Percentiles rank a stretch among this genome's conserved stretches.
Conservation (phyloP, 2,797 vertebrate genomes). For the Syndactyla subalaris region DNA sequence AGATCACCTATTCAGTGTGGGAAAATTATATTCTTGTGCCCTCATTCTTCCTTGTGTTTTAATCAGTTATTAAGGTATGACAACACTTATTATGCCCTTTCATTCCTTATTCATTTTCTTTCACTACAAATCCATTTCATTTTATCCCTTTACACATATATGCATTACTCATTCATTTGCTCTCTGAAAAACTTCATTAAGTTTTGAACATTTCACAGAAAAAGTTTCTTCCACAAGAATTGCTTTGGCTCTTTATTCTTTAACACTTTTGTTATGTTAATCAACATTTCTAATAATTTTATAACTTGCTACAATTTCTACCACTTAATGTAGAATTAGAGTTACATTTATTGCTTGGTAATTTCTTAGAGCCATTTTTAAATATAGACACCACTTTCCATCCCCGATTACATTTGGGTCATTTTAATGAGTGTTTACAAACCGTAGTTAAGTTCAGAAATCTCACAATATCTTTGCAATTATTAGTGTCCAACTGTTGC, state of each 20-base stretch:
- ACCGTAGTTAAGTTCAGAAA: background rate
- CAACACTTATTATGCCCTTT: background rate
- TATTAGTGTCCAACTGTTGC: background rate
- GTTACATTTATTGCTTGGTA: background rate
- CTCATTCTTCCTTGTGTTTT: background rate
- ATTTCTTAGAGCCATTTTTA: background rate
- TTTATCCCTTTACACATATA: background rate
- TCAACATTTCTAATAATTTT: background rate
- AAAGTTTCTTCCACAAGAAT: background rate
- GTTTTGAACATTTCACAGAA: background rate
- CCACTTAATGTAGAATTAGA: background rate
- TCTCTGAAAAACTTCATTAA: background rate
- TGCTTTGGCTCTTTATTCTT: background rate
- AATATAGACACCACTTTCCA: background rate
- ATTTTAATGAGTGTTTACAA: background rate
- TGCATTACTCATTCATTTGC: background rate
- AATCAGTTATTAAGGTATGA: background rate
- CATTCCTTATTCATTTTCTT: background rate
- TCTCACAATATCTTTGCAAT: background rate
- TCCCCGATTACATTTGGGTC: background rate
- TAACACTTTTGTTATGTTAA: background rate
- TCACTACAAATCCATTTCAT: background rate
- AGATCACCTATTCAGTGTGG: background rate
- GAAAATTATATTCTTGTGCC: background rate
- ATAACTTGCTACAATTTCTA: background rate